phyloP scores from a whole-genome alignment of 2,797 vertebrate species.

The Sarcoramphus papa region DNA sequence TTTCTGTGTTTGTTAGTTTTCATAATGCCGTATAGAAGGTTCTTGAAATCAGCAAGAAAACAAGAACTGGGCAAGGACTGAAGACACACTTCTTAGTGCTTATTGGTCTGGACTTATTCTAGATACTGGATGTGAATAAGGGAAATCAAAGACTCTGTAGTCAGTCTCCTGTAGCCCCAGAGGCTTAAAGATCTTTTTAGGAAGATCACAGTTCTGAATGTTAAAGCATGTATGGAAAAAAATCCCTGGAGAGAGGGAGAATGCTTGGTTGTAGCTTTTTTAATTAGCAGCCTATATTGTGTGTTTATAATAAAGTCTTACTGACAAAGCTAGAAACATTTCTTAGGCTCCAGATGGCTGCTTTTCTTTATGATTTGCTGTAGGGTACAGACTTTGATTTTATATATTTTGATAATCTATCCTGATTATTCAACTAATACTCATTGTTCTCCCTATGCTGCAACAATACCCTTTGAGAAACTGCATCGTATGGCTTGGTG shows the following conservation, averaged over 20 bases:
- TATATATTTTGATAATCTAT: slow-evolving; percentile 64
- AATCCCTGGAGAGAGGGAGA: background rate
- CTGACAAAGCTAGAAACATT: slow-evolving; percentile 38
- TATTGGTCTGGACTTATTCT: background rate
- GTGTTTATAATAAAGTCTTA: slow-evolving; percentile 17
- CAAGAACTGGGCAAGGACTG: background rate
- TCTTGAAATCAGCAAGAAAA: background rate
- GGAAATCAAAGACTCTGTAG: background rate
- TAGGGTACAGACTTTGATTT: slow-evolving; percentile 49
- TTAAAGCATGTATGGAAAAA: background rate
- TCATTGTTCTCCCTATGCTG: slow-evolving; percentile 1
- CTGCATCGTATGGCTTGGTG: slow-evolving; percentile 11
- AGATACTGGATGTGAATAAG: background rate
- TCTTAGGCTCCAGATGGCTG: slow-evolving; percentile 54
- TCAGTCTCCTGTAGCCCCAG: background rate
- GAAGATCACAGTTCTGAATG: background rate
- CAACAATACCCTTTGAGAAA: background rate
- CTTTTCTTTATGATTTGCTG: slow-evolving; percentile 53
- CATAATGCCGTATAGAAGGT: background rate
- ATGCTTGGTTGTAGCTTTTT: slow-evolving; percentile 3
- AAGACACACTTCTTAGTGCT: background rate
- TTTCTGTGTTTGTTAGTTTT: background rate
- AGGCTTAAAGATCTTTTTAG: background rate
- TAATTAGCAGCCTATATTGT: slow-evolving; percentile 30
- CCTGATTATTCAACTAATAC: slow-evolving; percentile 61